Percentiles rank a stretch among this genome's conserved stretches.
These are phyloP conservation scores for Octonoba sinensis DNA, from an alignment of 2,888 invertebrate species.

Conservation along the genomic window DNA sequence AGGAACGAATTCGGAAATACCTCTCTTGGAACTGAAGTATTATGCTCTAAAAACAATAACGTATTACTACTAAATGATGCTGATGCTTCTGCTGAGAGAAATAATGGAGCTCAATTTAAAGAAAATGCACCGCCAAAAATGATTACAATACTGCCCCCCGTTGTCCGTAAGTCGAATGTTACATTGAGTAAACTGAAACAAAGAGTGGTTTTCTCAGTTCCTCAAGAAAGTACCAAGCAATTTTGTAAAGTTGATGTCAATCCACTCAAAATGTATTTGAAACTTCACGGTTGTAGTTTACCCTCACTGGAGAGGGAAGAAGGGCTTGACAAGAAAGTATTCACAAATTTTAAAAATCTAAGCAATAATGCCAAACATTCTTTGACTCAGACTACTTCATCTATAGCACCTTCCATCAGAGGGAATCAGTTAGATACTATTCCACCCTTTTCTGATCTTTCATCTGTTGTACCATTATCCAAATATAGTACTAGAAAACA, in stretches of 20 bases:
- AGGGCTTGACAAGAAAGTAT: no score
- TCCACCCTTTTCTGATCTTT: background rate
- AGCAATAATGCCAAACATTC: no score
- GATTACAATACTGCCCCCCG: slow-evolving; percentile 49
- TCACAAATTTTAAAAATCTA: no score
- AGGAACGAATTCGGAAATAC: no score
- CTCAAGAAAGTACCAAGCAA: slow-evolving; percentile 22
- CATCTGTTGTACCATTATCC: slow-evolving; percentile 7
- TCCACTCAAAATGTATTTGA: slow-evolving; percentile 35
- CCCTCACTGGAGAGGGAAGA: no score
- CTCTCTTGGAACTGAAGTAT: no score
- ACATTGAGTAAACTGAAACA: slow-evolving; percentile 2
- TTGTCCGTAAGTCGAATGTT: slow-evolving; percentile 11
- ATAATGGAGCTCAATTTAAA: background rate
- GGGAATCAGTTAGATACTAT: no score
- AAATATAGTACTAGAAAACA: background rate
- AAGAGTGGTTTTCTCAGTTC: slow-evolving; percentile 23
- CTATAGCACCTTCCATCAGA: no score
- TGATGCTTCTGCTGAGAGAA: background rate
- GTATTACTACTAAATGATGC: background rate
- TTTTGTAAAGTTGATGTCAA: slow-evolving; percentile 28
- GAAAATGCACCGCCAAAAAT: slow-evolving; percentile 10
- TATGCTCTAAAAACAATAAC: no score
- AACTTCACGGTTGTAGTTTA: slow-evolving; percentile 6
- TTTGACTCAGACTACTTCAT: no score